These are phyloP conservation scores for Apotomis capreana DNA, from an alignment of 2,888 invertebrate species.

Conservation along the genomic window DNA sequence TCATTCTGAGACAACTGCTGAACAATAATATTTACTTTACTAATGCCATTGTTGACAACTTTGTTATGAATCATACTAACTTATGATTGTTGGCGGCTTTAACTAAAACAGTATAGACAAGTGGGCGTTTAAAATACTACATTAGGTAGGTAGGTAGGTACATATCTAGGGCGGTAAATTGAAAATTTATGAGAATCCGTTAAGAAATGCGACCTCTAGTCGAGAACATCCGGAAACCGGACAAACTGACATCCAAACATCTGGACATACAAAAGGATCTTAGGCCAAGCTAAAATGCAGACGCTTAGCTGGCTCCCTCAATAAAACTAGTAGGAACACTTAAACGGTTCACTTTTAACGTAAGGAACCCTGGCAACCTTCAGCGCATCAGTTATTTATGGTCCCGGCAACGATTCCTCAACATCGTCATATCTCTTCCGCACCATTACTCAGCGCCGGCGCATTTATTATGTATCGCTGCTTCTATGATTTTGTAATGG, in stretches of 20 bases:
- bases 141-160: no score
- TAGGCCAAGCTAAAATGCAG: no score
- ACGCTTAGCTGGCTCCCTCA: no score
- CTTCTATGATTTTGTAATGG: constrained; percentile 11
- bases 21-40: constrained; percentile 17
- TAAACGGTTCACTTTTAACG: background rate
- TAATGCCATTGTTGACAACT: constrained; percentile 5
- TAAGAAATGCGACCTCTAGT: no score
- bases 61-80: background rate
- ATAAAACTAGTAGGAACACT: no score
- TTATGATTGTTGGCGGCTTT: background rate
- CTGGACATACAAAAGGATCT: no score
- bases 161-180: no score
- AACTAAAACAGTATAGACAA: no score
- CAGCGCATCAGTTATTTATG: constrained; percentile 39
- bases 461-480: constrained; percentile 50
- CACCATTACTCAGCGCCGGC: constrained; percentile 58
- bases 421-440: constrained; percentile 63
- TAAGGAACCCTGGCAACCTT: background rate
- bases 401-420: constrained; percentile 51
- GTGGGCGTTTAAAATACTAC: no score
- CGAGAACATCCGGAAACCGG: no score
- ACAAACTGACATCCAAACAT: no score
- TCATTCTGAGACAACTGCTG: background rate
- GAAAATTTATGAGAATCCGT: no score